Conservation (phyloP, 2,797 vertebrate species). For the Notolepis coatsorum region DNA sequence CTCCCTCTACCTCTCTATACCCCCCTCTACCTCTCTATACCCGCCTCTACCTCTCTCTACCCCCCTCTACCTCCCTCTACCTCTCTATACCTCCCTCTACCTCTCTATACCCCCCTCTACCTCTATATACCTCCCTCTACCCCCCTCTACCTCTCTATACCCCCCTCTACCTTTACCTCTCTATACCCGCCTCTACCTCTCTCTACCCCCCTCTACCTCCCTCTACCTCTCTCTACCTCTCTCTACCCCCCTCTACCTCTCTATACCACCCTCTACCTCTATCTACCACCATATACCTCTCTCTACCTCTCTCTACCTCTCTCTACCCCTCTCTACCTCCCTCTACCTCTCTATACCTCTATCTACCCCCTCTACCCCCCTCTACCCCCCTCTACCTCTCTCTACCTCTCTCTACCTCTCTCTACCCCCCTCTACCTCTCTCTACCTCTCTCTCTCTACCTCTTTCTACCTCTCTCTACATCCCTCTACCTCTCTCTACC, state of each 20-base stretch:
- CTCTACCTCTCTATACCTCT: background rate
- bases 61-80: constrained; percentile 5
- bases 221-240: background rate
- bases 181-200: background rate
- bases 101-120: background rate
- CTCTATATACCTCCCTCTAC: background rate
- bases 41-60: background rate
- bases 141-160: background rate
- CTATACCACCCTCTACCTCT: background rate
- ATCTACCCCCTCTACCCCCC: background rate
- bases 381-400: constrained; percentile 14
- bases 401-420: background rate
- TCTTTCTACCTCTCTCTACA: background rate
- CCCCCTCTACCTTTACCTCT: background rate
- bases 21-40: background rate
- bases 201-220: no score
- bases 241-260: background rate
- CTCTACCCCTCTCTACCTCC: constrained; percentile 14
- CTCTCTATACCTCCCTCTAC: background rate
- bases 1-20: background rate
- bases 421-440: background rate
- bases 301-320: constrained; percentile 25
- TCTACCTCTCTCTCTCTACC: background rate
- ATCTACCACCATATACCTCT: constrained; percentile 11
- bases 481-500: background rate